phyloP scores from a whole-genome alignment of 2,113 vertebrate species.

The Talpa occidentalis region DNA sequence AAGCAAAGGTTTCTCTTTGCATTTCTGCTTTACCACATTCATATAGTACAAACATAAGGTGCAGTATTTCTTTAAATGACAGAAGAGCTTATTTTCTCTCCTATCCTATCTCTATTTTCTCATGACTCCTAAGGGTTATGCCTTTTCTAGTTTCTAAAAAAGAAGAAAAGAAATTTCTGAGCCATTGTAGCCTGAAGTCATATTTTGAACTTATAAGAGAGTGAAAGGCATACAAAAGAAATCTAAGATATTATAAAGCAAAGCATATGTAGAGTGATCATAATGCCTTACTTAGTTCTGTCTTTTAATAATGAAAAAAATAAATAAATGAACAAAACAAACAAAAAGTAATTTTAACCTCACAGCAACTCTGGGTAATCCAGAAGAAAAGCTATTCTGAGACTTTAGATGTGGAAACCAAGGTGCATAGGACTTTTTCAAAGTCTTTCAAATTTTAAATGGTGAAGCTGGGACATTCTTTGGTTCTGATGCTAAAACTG shows the following conservation, averaged over 20 bases:
- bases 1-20: neutral
- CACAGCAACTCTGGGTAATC: neutral
- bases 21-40: neutral
- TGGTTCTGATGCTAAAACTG: neutral
- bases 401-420: neutral
- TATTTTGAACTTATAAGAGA: conserved; percentile 30
- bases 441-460: neutral
- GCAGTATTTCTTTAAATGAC: neutral
- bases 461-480: neutral
- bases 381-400: neutral
- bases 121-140: neutral
- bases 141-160: neutral
- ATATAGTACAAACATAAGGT: neutral
- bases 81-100: neutral
- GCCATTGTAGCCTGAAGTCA: neutral
- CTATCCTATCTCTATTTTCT: neutral
- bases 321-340: neutral
- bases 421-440: neutral
- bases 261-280: neutral
- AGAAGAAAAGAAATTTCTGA: neutral
- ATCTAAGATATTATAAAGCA: neutral
- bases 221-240: neutral
- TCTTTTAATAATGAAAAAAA: neutral
- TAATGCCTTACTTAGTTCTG: neutral
- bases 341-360: neutral